Evolutionary conservation across 2,888 invertebrate genomes (phyloP), one percentile per base, ranked within the genome.

Genomic region (Megalurothrips usitatus): DNA sequence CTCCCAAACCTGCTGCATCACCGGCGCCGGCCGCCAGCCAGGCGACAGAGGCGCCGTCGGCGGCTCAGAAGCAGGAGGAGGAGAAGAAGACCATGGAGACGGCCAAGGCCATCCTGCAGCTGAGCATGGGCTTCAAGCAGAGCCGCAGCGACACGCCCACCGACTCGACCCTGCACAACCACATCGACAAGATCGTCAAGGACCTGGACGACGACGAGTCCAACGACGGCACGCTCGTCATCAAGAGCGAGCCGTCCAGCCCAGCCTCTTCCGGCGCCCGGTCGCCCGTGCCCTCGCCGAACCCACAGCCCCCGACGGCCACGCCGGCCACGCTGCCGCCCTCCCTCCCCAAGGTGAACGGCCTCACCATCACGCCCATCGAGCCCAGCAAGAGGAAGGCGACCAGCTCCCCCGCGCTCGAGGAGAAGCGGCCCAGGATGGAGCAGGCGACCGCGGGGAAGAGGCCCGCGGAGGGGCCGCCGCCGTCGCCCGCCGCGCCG

Each of bases 11-110:
- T 43, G 75, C 52, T 68, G 80, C 80, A 19, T 14, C 28, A 48
- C 23, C 79, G 6, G 79, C 80, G 19, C 79, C 58, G 78, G 79
- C 26, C 43, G 17, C 6, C 9, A 80, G 47, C 48, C 78, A n/a
- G 78, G 78, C 19, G 26, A n/a, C 19, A 9, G 34, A 81, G n/a
- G n/a, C n/a, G n/a, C n/a, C n/a, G 23, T n/a, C 79, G 17, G 14
- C 47, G 78, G 79, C 79, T 19, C 26, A 19, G 28, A 81, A 81
- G 78, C 68, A 81, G 52, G 52, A 52, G 1, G 82, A 82, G 17
- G 49, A 17, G 3, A 82, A 80, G 58, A 82, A 81, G 34, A 79
- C 79, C 11, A 12, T 78, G 52, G 80, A 75, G 68, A 75, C 68
- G 68, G 68, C 68, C 26, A 75, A 75, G 68, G 68, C 68, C 68